A percentile compares a stretch with the other conserved stretches of the same genome.
These are phyloP conservation scores for Leguminivora glycinivorella DNA, from an alignment of 1,140 invertebrate species.

Conservation along the genomic window DNA sequence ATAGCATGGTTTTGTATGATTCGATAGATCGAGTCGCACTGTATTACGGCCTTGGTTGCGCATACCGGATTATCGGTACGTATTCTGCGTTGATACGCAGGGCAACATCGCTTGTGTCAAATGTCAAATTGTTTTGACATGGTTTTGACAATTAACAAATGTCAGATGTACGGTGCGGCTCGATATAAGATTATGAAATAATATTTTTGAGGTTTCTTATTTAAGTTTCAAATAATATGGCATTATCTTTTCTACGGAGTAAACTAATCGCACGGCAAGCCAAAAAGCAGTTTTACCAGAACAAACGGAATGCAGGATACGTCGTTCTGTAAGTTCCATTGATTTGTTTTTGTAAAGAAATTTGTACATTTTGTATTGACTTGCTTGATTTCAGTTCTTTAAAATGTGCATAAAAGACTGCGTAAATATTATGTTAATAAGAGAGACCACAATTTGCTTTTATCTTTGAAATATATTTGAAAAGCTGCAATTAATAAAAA, in stretches of 20 bases:
- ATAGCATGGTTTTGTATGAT: too few relatives aligned
- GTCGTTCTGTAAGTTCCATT: slow-evolving; percentile 68
- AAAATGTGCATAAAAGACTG: neutral
- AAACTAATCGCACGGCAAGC: slow-evolving; percentile 58
- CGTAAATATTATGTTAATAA: neutral
- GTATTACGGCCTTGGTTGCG: too few relatives aligned
- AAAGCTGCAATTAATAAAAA: neutral
- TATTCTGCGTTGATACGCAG: neutral
- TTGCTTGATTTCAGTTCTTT: neutral
- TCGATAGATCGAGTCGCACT: too few relatives aligned
- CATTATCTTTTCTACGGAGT: slow-evolving; percentile 66
- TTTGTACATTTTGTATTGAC: neutral
- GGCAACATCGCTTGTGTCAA: neutral
- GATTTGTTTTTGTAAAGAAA: slow-evolving; percentile 33
- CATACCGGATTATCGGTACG: too few relatives aligned
- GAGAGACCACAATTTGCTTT: neutral
- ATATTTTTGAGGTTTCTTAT: slow-evolving; percentile 21
- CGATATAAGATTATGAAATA: slow-evolving; percentile 27
- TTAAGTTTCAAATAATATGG: slow-evolving; percentile 44
- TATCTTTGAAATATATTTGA: neutral
- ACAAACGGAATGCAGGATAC: slow-evolving; percentile 69
- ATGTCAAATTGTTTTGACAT: too few relatives aligned
- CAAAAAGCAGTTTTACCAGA: slow-evolving; percentile 68
- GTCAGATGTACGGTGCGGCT: neutral
- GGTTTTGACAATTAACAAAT: neutral